A percentile compares a stretch with the other conserved stretches of the same genome.
Evolutionary conservation across 2,888 invertebrate genomes (phyloP).

Genomic region (Drosophila tripunctata): DNA sequence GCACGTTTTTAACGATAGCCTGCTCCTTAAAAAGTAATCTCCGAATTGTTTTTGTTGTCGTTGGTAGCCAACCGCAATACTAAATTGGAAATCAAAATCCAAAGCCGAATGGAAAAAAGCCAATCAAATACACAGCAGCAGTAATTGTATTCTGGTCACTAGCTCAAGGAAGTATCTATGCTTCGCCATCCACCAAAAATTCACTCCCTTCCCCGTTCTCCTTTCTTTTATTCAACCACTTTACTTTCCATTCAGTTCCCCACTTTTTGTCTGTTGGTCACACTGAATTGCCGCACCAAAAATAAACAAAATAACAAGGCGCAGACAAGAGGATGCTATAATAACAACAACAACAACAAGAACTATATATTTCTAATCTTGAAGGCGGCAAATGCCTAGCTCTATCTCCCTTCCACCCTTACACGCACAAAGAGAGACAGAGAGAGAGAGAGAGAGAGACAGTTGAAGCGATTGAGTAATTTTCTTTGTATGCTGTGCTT

Average conservation of each 20-base stretch:
- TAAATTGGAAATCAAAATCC: constrained; percentile 52
- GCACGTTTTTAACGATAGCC: constrained; percentile 18
- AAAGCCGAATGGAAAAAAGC: constrained; percentile 49
- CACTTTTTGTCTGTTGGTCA: not conserved
- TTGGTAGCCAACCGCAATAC: no score
- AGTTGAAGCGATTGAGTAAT: constrained; percentile 71
- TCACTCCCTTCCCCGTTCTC: not conserved
- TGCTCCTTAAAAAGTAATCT: constrained; percentile 16
- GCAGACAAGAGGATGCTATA: constrained; percentile 70
- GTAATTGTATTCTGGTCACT: constrained; percentile 61
- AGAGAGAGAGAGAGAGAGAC: constrained; percentile 10
- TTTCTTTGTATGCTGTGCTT: constrained; percentile 31
- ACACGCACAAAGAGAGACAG: constrained; percentile 22
- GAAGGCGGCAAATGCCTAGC: constrained; percentile 59
- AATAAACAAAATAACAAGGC: constrained; percentile 72
- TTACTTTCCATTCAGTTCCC: no score
- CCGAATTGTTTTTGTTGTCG: no score
- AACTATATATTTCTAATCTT: constrained; percentile 40
- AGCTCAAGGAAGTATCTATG: constrained; percentile 12
- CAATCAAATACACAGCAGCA: constrained; percentile 50
- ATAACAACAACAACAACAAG: constrained; percentile 30
- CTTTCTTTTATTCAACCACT: no score
- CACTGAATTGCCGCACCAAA: constrained; percentile 28
- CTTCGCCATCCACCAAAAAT: no score
- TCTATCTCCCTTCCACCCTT: constrained; percentile 5